Base-by-base conservation (phyloP, 1,140 invertebrate genomes). In the Panagrolaimus sp. region DNA sequence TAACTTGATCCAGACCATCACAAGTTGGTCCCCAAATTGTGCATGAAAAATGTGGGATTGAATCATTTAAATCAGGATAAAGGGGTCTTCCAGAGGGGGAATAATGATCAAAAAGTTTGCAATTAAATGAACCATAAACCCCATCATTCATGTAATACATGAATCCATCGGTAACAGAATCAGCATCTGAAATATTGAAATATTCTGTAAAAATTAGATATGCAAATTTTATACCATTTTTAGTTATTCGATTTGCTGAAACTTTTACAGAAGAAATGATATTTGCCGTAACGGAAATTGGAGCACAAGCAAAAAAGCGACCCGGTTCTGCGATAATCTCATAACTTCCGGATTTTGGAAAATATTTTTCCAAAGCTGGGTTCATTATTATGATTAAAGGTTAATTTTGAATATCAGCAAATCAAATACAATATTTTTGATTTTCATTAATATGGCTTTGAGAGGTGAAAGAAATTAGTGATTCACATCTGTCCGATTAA, bases 101-200 rank as follows among this genome's bases (percentile, higher is more conserved):
- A 21, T 91, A 90, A 85, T 98, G 94, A 85, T 98, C 94, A 82
- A 93, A 97, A 7, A 98, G 86, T 71, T 96, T 87, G 85, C 91
- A 94, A 86, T 98, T 98, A 87, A 99, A 98, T 38, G 93, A 95
- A 17, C 94, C 95, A 85, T 98, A 98, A 43, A 98, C 91, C 0
- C 96, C 86, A 86, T 98, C 96, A 84, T 98, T 98, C 75, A 98
- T 90, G 86, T 93, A 96, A 85, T 95, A 95, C 93, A 97, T 96
- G 73, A 89, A 84, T 7, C 81, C 88, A 65, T 89, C 87, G 44
- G 86, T 86, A 48, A 86, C 83, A n/a, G 15, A 44, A 58, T 80
- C 73, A 6, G 58, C 62, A 17, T 63, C 73, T 76, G 43, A 63
- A 74, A 71, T n/a, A n/a, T n/a, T n/a, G n/a, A n/a, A n/a, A n/a